Evolutionary conservation across 1,140 invertebrate species (phyloP), one percentile per base, ranked within the genome.

Genomic region (Ridgeia piscesae): DNA sequence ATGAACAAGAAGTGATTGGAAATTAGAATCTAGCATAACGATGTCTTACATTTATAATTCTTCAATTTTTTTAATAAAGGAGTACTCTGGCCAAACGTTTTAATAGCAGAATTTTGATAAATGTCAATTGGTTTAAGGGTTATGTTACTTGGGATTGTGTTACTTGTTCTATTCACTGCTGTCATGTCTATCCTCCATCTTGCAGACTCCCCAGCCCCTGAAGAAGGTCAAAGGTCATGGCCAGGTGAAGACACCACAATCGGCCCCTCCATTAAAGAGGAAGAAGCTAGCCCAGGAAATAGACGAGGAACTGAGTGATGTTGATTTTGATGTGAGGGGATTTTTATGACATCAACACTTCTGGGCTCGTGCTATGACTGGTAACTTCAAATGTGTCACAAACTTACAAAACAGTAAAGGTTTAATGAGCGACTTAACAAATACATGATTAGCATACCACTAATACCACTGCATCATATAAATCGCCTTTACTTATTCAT

Each of bases 291-390:
- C 21, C 17, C 17, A 90, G 89, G 89, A 90, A 42, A 31, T 90
- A 35, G 89, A 90, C n/a, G 89, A 90, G 34, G 35, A 42, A 21
- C 35, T 90, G 17, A 90, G 89, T n/a, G 89, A 90, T 90, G 89
- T 35, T n/a, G 89, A 90, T 27, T 90, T 90, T 90, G 89, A 90
- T 2, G 89, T 90, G 34, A 90, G n/a, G 34, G 27, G 58, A 77
- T 11, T 6, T 42, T 42, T 42, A 42, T 42, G 42, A 6, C 2
- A 77, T 2, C 11, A 77, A 77, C 58, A 2, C 27, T 77, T 77
- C 58, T 77, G 27, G 21, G 48, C 8, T 50, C 21, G n/a, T n/a
- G n/a, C n/a, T n/a, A n/a, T n/a, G n/a, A n/a, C n/a, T n/a, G n/a
- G n/a, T n/a, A n/a, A n/a, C n/a, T n/a, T n/a, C n/a, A n/a, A n/a